A percentile compares a stretch with the other conserved stretches of the same genome.
These are phyloP conservation scores for Gymnarchus niloticus DNA, from an alignment of 2,113 vertebrate species.

Conservation along the genomic window DNA sequence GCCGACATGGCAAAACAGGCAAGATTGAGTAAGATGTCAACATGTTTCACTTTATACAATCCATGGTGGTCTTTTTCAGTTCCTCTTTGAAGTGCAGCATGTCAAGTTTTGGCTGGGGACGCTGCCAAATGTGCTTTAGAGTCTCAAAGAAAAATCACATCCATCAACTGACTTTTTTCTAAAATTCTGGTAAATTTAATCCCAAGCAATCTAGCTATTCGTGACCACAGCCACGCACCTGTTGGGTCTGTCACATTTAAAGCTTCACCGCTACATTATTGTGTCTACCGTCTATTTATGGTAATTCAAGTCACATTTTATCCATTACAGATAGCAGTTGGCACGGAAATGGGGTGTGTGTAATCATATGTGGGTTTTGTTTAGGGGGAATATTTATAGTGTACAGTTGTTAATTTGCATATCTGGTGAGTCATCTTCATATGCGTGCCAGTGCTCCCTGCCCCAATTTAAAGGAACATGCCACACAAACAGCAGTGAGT, in stretches of 20 bases:
- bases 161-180: background rate
- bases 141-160: background rate
- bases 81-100: background rate
- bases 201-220: background rate
- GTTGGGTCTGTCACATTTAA: background rate
- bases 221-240: background rate
- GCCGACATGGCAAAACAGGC: background rate
- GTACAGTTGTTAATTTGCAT: conserved; percentile 15
- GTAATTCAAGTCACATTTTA: background rate
- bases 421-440: conserved; percentile 2
- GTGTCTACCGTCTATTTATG: background rate
- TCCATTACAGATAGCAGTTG: background rate
- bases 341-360: background rate
- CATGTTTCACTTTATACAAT: background rate
- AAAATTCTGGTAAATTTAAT: background rate
- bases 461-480: background rate
- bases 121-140: background rate
- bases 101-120: background rate
- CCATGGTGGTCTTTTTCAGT: background rate
- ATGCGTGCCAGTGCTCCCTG: background rate
- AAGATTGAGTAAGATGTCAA: background rate
- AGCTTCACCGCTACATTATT: background rate
- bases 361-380: background rate
- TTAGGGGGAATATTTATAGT: background rate
- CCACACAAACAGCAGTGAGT: background rate